Base-by-base conservation (phyloP, 1,140 invertebrate species). In the Pogonomyrmex barbatus region DNA sequence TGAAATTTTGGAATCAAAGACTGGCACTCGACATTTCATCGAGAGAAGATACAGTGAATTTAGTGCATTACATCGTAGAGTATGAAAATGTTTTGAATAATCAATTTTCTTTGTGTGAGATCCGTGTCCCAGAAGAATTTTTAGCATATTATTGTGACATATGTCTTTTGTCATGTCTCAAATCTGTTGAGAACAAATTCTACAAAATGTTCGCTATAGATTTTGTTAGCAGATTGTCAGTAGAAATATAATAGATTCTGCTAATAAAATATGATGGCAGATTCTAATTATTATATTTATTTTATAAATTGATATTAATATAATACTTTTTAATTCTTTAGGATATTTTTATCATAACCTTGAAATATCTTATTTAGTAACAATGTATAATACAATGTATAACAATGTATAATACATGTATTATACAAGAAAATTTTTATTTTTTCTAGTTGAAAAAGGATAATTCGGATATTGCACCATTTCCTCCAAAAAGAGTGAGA, bases 401-500 rank as follows among this genome's bases (percentile, higher is more conserved):
- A 47, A 17, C 6, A 6, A 6, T 62, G 33, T 17, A 24, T 24
- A 24, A 45, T 17, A n/a, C n/a, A n/a, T n/a, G n/a, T n/a, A 42
- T 63, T 42, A 9, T 70, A 12, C 0, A 82, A 39, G 2, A 71
- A 4, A 71, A 60, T 58, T 39, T 81, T 36, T 17, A 47, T 47
- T 90, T 47, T 68, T 50, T 91, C 2, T 67, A 95, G 95, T 76
- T 96, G 71, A 95, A 95, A 58, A 95, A 96, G 87, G 94, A 94
- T 81, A 92, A 93, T 42, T 87, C 77, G 54, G 92, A 93, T 71
- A 94, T 94, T 30, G 96, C 96, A 42, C 94, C 96, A 45, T 97
- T 97, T 94, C 96, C 96, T 54, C 96, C 96, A 2, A 97, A 97
- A 86, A 95, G 96, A 88, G 95, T 97, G 17, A 94, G 96, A 78